Conservation (phyloP, 2,797 vertebrate species). For the Buphagus erythrorhynchus region DNA sequence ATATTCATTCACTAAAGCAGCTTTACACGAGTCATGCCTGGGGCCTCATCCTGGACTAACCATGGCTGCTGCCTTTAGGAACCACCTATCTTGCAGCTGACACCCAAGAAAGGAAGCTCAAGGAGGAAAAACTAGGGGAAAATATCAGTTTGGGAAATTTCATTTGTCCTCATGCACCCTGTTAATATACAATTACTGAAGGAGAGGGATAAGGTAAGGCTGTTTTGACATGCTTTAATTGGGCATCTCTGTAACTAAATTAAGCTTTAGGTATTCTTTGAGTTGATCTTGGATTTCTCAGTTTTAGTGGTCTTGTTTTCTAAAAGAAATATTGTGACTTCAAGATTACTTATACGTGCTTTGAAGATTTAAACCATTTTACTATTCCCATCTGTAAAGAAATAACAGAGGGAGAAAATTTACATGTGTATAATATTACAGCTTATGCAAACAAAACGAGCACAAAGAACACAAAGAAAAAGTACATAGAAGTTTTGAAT, state of each 20-base stretch:
- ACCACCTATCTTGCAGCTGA: not conserved
- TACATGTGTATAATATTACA: not conserved
- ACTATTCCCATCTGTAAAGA: not conserved
- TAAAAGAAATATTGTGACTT: not conserved
- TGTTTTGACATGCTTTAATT: not conserved
- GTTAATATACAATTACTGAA: not conserved
- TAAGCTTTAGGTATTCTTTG: not conserved
- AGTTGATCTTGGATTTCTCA: not conserved
- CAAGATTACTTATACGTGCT: not conserved
- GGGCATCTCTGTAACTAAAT: not conserved
- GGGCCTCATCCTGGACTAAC: not conserved
- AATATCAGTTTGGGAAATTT: not conserved
- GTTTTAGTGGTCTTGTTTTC: not conserved
- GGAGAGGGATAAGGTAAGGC: not conserved
- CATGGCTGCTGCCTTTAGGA: not conserved
- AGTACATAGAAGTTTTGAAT: not conserved
- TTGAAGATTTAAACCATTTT: not conserved
- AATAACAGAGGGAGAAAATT: not conserved
- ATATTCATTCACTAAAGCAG: not conserved
- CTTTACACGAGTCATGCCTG: not conserved
- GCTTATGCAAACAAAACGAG: conserved; percentile 18
- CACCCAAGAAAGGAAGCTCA: not conserved
- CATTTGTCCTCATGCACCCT: not conserved
- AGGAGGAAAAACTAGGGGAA: not conserved
- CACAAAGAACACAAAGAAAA: not conserved